Percentiles rank a stretch among this genome's conserved stretches.
These are phyloP conservation scores for Diogma glabrata DNA, from an alignment of 2,888 invertebrate genomes.

Conservation along the genomic window DNA sequence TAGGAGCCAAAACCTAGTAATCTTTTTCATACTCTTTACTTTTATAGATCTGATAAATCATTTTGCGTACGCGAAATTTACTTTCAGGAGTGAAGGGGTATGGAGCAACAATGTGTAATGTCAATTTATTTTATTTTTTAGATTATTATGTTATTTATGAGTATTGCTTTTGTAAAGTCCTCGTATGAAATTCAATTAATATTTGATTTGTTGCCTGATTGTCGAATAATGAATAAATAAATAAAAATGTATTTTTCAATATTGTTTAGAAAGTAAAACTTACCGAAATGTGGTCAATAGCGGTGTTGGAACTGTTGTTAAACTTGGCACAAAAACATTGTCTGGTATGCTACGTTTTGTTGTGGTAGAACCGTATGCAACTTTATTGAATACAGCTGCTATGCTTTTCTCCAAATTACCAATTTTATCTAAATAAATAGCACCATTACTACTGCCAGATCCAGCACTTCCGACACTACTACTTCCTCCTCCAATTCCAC, in stretches of 20 bases:
- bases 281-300: conserved; percentile 45
- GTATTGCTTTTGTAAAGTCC: too few species aligned
- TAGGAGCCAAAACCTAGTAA: too few species aligned
- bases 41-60: too few species aligned
- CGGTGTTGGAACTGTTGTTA: conserved; percentile 52
- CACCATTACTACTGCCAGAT: conserved; percentile 21
- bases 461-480: conserved; percentile 15
- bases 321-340: conserved; percentile 44
- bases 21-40: too few species aligned
- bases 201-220: too few species aligned
- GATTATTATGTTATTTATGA: too few species aligned
- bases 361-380: conserved; percentile 53
- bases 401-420: conserved; percentile 50
- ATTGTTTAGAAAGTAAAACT: not conserved
- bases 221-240: not conserved
- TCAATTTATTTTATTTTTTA: too few species aligned
- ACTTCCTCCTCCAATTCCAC: conserved; percentile 17
- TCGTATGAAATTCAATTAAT: too few species aligned
- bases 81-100: too few species aligned
- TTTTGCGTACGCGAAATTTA: too few species aligned
- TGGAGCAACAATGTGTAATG: too few species aligned
- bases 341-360: conserved; percentile 58
- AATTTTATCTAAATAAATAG: conserved; percentile 43
- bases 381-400: conserved; percentile 56
- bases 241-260: not conserved